Base-by-base conservation (phyloP, 92 coral and sea anemone species). In the Blastomussa wellsi region DNA sequence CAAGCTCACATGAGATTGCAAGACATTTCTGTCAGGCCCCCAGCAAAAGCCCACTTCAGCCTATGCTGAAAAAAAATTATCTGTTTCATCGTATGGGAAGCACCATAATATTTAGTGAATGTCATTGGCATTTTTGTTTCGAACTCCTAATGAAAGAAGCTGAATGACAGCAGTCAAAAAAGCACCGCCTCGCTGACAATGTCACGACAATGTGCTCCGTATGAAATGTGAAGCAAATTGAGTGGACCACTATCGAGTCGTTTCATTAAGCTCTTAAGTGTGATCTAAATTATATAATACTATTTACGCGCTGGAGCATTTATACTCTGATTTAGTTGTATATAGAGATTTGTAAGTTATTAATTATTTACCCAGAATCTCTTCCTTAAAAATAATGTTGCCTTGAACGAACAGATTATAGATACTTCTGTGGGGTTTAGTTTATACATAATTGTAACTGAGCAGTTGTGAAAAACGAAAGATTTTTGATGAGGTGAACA, bases 271-370 rank as follows among this genome's bases (percentile, higher is more conserved):
- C 38, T 68, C 52, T 72, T 81, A 67, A 81, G 37, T 47, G 76
- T 48, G 65, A 52, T 82, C 52, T 70, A 32, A 49, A 49, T 68
- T 48, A 66, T 28, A 47, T 15, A 11, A 17, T 32, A 22, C 32
- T 29, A 49, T 49, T 49, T 75, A 76, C 51, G 39, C 28, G 33
- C 44, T 72, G 76, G 31, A 82, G 51, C 72, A 62, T 31, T 57
- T 19, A 17, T 41, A 14, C 59, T 47, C 68, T 83, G 87, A 73
- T 83, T 59, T 83, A 73, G 80, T 42, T 83, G 87, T 83, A 83
- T 16, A 83, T 83, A 83, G 73, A 83, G 87, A 75, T 60, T 73
- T 59, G 53, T 74, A 83, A 83, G 80, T 83, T 83, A 74, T 74
- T 70, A 82, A 31, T 67, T 38, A 64, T 42, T n/a, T 47, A 36